Base-by-base conservation (phyloP, 1,140 invertebrate species). In the Papilio glaucus region DNA sequence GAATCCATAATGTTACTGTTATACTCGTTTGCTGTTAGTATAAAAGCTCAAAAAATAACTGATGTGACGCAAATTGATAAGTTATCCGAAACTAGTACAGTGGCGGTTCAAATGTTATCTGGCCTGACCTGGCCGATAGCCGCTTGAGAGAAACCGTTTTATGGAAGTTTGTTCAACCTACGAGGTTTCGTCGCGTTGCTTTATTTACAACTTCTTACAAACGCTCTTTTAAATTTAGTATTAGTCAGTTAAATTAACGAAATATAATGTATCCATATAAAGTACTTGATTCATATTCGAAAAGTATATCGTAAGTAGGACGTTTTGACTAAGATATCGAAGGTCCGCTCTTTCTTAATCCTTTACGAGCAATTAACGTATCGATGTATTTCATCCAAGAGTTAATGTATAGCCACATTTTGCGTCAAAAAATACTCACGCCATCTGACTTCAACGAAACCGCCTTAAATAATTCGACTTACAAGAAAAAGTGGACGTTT, bases 131-230 rank as follows among this genome's bases (percentile, higher is more conserved):
- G 71, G 61, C 78, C 71, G 80, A 85, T 84, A 85, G 77, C 77
- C 84, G 80, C 81, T 78, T 79, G 78, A 24, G 73, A 84, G 80
- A 74, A 45, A 73, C 79, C 76, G 75, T 78, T 86, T 84, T 79
- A 81, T 75, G 77, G 79, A 86, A 90, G 88, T 91, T 91, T 91
- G 88, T 91, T 92, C 88, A 91, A 92, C 89, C 83, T 89, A 79
- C 38, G 74, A 74, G 53, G 76, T 82, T 81, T 77, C 76, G 78
- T 85, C 82, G 82, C 76, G 61, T 53, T 49, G 80, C 77, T 79
- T 85, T 88, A 89, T 91, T 89, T 89, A 87, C 83, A 78, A 81
- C 78, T 74, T 79, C 24, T 60, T 49, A 42, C 41, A 1, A 12
- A 49, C 24, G 13, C 24, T 57, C 10, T 33, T 70, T 10, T 53